Evolutionary conservation across 2,113 vertebrate genomes (phyloP).

Genomic region (Atrichornis clamosus): DNA sequence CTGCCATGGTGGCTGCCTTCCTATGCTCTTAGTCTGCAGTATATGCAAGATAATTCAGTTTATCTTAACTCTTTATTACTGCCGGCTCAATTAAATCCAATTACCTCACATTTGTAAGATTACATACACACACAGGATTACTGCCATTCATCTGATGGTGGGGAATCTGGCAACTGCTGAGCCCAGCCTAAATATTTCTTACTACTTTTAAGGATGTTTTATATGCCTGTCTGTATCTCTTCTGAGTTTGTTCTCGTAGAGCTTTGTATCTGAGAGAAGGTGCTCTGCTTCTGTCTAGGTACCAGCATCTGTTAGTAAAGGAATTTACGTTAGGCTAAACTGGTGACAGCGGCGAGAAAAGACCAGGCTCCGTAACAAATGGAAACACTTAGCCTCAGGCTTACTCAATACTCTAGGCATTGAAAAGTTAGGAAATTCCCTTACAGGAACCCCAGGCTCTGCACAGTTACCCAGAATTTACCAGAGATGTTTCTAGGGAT

Average conservation of each 20-base stretch:
- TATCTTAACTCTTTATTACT: slow-evolving; percentile 12
- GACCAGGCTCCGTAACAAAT: background rate
- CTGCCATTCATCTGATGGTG: background rate
- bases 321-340: background rate
- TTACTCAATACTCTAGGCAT: background rate
- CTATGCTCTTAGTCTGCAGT: background rate
- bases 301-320: background rate
- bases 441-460: background rate
- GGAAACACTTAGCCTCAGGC: background rate
- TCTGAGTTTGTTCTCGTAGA: background rate
- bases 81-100: slow-evolving; percentile 39
- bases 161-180: background rate
- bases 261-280: background rate
- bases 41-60: slow-evolving; percentile 32
- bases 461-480: background rate
- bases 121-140: background rate
- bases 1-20: background rate
- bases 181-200: background rate
- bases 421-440: background rate
- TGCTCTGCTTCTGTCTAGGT: background rate
- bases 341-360: background rate
- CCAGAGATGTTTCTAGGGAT: background rate
- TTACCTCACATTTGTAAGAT: slow-evolving; percentile 30
- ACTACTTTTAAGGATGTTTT: background rate
- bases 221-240: background rate